phyloP scores from a whole-genome alignment of 2,888 invertebrate species.

The Chrysolina americana region DNA sequence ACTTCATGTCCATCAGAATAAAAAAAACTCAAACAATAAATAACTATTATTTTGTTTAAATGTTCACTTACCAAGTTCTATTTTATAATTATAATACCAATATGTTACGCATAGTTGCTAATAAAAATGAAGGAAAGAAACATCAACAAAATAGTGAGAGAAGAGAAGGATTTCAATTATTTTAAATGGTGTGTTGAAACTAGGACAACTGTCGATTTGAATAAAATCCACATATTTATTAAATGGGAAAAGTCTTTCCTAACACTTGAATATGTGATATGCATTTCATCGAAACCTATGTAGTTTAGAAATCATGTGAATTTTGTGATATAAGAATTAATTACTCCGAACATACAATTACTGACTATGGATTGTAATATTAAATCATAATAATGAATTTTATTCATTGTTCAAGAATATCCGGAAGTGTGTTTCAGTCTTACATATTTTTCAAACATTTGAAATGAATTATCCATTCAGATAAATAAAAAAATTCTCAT shows the following conservation, averaged over 20 bases:
- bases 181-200: conserved; percentile 21
- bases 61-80: too few relatives aligned
- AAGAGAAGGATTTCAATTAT: conserved; percentile 19
- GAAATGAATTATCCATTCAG: too few relatives aligned
- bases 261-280: background rate
- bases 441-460: too few relatives aligned
- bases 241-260: conserved; percentile 24
- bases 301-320: conserved; percentile 8
- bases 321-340: conserved; percentile 11
- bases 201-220: conserved; percentile 24
- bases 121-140: conserved; percentile 2
- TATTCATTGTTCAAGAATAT: background rate
- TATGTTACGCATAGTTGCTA: background rate
- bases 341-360: background rate
- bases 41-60: too few relatives aligned
- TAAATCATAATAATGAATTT: background rate
- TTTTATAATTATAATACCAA: too few relatives aligned
- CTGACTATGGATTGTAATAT: background rate
- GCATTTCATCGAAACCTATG: conserved; percentile 6
- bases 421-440: too few relatives aligned
- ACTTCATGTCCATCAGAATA: too few relatives aligned
- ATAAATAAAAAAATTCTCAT: too few relatives aligned
- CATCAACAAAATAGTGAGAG: background rate
- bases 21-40: too few relatives aligned
- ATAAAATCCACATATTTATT: conserved; percentile 29